Conservation (phyloP, 2,113 vertebrate species). For the Nannospalax galili region DNA sequence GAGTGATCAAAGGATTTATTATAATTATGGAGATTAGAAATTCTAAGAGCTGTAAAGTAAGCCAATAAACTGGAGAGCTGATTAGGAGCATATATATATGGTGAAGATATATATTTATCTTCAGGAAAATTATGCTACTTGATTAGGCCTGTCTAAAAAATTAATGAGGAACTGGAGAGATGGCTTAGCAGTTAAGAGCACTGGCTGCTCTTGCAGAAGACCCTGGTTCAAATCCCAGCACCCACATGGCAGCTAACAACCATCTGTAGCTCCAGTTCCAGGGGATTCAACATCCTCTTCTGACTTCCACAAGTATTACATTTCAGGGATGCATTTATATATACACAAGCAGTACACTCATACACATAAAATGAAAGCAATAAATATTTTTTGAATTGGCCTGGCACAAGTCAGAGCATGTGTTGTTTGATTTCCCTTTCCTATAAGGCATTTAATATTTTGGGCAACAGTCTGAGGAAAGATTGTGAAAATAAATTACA, state of each 20-base stretch:
- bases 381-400: neutral
- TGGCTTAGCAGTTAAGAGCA: too few species aligned
- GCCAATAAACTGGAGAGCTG: neutral
- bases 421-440: conserved; percentile 56
- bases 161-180: too few species aligned
- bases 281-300: too few species aligned
- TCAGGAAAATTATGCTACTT: neutral
- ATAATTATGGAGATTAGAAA: neutral
- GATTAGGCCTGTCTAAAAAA: conserved; percentile 2
- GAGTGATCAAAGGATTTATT: neutral
- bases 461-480: conserved; percentile 45
- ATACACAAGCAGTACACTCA: too few species aligned
- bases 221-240: too few species aligned
- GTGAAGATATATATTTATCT: neutral
- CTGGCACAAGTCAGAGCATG: neutral
- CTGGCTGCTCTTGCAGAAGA: too few species aligned
- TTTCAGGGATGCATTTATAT: too few species aligned
- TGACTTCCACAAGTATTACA: too few species aligned
- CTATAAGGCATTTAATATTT: conserved; percentile 56
- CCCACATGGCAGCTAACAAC: too few species aligned
- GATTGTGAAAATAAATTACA: conserved; percentile 53
- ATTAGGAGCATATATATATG: neutral
- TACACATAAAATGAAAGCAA: too few species aligned
- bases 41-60: neutral
- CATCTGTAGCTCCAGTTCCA: too few species aligned